Evolutionary conservation across 2,797 vertebrate species (phyloP).

Genomic region (Gymnothorax reevesii): DNA sequence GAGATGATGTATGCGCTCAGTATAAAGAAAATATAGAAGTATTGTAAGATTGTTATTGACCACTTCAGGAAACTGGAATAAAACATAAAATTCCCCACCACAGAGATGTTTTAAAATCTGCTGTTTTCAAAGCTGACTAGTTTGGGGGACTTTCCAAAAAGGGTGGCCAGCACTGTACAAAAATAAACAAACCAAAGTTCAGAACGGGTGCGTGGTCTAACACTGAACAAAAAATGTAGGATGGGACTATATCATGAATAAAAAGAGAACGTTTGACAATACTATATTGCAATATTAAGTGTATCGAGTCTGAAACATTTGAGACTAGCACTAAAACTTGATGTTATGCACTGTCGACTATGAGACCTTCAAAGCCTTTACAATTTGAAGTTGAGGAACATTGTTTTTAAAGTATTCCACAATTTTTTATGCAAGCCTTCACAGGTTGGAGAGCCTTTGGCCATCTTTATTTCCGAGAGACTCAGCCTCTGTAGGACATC

Average conservation of each 20-base stretch:
- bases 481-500: too few relatives aligned
- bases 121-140: neutral
- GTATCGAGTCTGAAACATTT: neutral
- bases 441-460: too few relatives aligned
- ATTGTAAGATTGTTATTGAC: neutral
- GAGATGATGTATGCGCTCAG: neutral
- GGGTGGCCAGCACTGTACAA: neutral
- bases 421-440: too few relatives aligned
- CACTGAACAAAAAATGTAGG: neutral
- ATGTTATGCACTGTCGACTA: too few relatives aligned
- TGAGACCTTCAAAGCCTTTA: too few relatives aligned
- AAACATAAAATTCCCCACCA: neutral
- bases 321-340: too few relatives aligned
- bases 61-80: neutral
- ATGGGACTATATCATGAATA: neutral
- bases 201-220: neutral
- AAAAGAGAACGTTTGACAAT: neutral
- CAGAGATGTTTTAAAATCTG: constrained; percentile 5
- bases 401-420: too few relatives aligned
- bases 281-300: neutral
- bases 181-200: constrained; percentile 16
- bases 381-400: too few relatives aligned
- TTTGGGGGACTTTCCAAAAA: constrained; percentile 20
- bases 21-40: neutral
- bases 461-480: too few relatives aligned